These are phyloP conservation scores for Neotoma lepida DNA, from an alignment of 2,113 vertebrate genomes.

Conservation along the genomic window DNA sequence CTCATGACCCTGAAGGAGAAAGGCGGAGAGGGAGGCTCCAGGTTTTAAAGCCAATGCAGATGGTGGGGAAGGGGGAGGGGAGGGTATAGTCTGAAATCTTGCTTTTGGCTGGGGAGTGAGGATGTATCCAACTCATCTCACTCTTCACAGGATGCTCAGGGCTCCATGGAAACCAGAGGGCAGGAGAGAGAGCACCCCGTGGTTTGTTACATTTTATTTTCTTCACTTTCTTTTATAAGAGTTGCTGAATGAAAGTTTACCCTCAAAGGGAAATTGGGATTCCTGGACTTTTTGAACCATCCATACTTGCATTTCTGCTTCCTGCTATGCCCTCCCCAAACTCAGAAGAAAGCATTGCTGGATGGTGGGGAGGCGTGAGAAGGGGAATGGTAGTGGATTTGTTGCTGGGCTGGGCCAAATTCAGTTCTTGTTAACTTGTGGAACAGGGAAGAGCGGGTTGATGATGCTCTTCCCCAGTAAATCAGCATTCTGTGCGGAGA, in stretches of 20 bases:
- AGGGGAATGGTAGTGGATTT: neutral
- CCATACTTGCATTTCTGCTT: neutral
- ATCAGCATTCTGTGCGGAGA: slow-evolving; percentile 59
- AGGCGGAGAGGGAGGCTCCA: neutral
- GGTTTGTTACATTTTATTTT: neutral
- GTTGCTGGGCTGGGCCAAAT: neutral
- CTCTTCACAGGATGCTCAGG: neutral
- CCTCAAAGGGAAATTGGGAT: neutral
- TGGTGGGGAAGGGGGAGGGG: neutral
- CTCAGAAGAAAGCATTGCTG: neutral
- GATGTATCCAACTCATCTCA: neutral
- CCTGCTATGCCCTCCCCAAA: neutral
- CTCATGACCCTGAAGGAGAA: too few relatives aligned
- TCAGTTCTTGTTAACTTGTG: neutral
- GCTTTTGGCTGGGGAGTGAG: neutral
- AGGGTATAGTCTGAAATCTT: neutral
- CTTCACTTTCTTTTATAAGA: neutral
- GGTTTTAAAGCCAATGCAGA: neutral
- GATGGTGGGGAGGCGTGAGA: neutral
- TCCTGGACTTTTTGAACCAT: neutral
- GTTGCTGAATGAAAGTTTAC: neutral
- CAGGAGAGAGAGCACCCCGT: neutral
- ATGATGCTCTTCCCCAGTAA: slow-evolving; percentile 61
- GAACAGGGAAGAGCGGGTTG: neutral
- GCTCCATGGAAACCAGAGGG: neutral